phyloP scores from a whole-genome alignment of 2,113 vertebrate genomes.

The Zootoca vivipara region DNA sequence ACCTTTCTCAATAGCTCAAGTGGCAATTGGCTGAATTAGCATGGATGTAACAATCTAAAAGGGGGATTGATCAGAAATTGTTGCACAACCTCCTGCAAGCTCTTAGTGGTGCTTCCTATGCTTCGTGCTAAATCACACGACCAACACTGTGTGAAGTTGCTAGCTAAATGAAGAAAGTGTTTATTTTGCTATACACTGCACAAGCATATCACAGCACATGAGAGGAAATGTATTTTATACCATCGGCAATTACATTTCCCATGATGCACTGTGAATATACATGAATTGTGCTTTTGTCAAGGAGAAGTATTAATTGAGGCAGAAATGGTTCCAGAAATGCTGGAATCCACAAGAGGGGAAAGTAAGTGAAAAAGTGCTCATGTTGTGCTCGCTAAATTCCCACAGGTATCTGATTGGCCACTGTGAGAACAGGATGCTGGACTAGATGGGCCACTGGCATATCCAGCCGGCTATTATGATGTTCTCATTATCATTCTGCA shows the following conservation, averaged over 20 bases:
- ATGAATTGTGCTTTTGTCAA: constrained; percentile 1
- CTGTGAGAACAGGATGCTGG: too few species aligned
- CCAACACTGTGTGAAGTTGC: not conserved
- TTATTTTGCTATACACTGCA: not conserved
- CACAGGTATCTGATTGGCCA: too few species aligned
- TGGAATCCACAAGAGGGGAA: too few species aligned
- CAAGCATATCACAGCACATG: constrained; percentile 8
- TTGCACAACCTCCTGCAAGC: not conserved
- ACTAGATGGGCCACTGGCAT: too few species aligned
- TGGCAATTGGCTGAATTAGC: not conserved
- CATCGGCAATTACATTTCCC: not conserved
- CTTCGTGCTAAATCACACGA: not conserved
- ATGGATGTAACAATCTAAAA: not conserved
- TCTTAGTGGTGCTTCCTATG: not conserved
- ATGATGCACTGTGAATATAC: constrained; percentile 8
- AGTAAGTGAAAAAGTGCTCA: too few species aligned
- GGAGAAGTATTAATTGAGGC: not conserved
- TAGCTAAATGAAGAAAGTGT: not conserved
- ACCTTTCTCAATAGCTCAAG: not conserved
- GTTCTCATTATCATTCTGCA: not conserved
- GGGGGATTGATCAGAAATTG: not conserved
- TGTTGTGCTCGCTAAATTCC: too few species aligned
- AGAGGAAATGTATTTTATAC: constrained; percentile 5
- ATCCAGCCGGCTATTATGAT: too few species aligned
- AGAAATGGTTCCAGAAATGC: too few species aligned